Percentiles rank a stretch among this genome's conserved stretches.
Conservation (phyloP, 2,113 vertebrate genomes). For the Corythoichthys intestinalis region DNA sequence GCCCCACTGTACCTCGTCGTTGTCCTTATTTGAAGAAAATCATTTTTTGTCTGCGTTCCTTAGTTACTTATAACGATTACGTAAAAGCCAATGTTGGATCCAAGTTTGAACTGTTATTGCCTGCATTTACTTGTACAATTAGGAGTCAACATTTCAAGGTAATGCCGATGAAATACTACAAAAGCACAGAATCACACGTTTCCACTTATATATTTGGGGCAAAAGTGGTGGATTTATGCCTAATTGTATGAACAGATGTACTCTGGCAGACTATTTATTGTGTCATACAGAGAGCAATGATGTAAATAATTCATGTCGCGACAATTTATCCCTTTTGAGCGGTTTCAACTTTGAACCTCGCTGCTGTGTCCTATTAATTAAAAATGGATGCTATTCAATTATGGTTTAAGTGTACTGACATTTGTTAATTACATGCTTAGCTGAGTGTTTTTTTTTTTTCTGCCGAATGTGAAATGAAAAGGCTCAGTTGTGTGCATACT, state of each 20-base stretch:
- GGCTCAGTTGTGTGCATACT: neutral
- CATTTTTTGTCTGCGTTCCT: neutral
- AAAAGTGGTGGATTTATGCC: neutral
- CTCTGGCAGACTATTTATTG: neutral
- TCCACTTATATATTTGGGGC: neutral
- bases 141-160: neutral
- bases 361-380: neutral
- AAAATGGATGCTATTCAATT: neutral
- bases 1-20: neutral
- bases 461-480: neutral
- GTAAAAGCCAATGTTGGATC: neutral
- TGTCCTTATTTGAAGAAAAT: neutral
- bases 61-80: neutral
- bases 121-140: neutral
- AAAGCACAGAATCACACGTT: neutral
- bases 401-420: neutral
- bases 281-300: neutral
- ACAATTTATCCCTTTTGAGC: neutral
- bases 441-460: neutral
- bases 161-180: neutral
- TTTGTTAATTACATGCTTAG: constrained; percentile 4
- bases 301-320: neutral
- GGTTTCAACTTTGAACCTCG: neutral
- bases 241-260: neutral
- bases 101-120: neutral